phyloP scores from a whole-genome alignment of 1,140 invertebrate species.

The Cecropterus lyciades region DNA sequence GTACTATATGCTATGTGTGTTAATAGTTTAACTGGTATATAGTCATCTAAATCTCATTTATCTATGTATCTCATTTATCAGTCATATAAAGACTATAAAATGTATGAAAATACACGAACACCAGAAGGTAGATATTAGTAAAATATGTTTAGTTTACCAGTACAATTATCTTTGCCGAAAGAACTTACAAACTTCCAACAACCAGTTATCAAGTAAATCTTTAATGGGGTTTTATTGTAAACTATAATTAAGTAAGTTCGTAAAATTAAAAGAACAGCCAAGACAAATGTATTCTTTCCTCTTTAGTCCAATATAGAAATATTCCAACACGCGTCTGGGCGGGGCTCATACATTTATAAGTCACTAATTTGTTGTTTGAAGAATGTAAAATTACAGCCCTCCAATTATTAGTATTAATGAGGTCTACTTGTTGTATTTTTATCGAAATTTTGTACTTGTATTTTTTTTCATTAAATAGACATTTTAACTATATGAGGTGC shows the following conservation, averaged over 20 bases:
- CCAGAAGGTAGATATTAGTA: too few species aligned
- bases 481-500: slow-evolving; percentile 38
- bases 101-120: too few species aligned
- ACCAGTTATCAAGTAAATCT: slow-evolving; percentile 10
- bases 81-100: too few species aligned
- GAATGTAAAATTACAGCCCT: slow-evolving; percentile 71
- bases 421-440: slow-evolving; percentile 47
- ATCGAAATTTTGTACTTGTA: slow-evolving; percentile 1
- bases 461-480: too few species aligned
- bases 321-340: slow-evolving; percentile 61
- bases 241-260: slow-evolving; percentile 72
- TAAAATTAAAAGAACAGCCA: slow-evolving; percentile 49
- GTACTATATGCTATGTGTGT: too few species aligned
- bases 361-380: slow-evolving; percentile 80
- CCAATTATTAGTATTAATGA: slow-evolving; percentile 81
- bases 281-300: slow-evolving; percentile 17
- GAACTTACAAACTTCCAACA: too few species aligned
- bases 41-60: too few species aligned
- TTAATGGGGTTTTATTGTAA: slow-evolving; percentile 44
- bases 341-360: slow-evolving; percentile 76
- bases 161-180: too few species aligned
- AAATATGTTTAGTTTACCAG: too few species aligned
- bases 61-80: too few species aligned
- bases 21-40: too few species aligned
- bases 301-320: slow-evolving; percentile 67